Evolutionary conservation across 2,888 invertebrate genomes (phyloP), one percentile per base, ranked within the genome.

Genomic region (Tyria jacobaeae): DNA sequence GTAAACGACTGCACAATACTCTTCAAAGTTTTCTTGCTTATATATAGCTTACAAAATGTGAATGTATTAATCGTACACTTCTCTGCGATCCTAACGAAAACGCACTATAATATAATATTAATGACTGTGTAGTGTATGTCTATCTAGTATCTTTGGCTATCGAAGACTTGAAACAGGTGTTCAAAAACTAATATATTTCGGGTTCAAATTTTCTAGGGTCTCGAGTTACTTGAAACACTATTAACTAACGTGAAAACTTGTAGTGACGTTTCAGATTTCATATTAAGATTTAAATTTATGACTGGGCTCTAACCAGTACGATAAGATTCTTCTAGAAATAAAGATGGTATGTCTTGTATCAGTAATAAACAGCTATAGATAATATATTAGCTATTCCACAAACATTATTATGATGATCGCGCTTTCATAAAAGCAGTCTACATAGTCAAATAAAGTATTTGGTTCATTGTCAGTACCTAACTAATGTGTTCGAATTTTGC

Each of bases 401-500:
- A 15, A 53, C 5, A 53, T 37, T 25, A 4, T 24, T 34, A 2
- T 21, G 34, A 39, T 51, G 52, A 52, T 60, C n/a, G 48, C 35
- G 53, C 56, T 39, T 6, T 47, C 41, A 61, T 37, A 57, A 56
- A 67, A 60, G 54, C 61, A 62, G 62, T 57, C 55, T 62, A 60
- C 7, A 27, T 14, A 50, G 41, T 5, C 41, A 48, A 34, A 70
- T 63, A 41, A n/a, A 12, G 10, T 27, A 54, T 41, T 12, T 17
- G 63, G 49, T 71, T 49, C 9, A 56, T 48, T 65, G 53, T 60
- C 57, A 62, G 21, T 60, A n/a, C n/a, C n/a, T n/a, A 61, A 44
- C 39, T 59, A 44, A 21, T 41, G 57, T 14, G 53, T 31, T 51
- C 6, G 58, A 56, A 59, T 66, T 60, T 27, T 66, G 64, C 60